Base-by-base conservation (phyloP, 2,888 invertebrate species). In the Sphinx pinastri region DNA sequence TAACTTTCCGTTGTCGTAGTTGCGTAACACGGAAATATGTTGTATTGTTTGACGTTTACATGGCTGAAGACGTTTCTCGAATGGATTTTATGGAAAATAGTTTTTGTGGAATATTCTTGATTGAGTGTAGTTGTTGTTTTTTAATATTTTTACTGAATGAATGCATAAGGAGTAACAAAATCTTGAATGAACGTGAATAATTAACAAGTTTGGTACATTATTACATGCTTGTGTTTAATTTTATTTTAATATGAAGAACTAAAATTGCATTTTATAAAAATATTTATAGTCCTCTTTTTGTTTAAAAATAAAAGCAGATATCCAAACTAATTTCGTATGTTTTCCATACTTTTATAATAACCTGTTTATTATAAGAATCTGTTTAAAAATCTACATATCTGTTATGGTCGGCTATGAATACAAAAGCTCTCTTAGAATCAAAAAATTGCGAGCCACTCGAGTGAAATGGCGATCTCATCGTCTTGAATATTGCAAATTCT, bases 401-500 rank as follows among this genome's bases (percentile, higher is more conserved):
- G 25, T 25, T 57, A 25, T 13, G 57, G 25, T 57, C 57, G 19
- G 57, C 25, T 13, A 25, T 57, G 55, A 7, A 57, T 19, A 25
- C 57, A 57, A 57, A 57, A 57, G 25, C 25, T 57, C 13, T 12
- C 38, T 45, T 45, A 47, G 54, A 60, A 60, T 69, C 45, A 69
- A 63, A 54, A 25, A 54, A 52, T n/a, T 13, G 45, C 45, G 14
- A 54, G 5, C 45, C n/a, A 68, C 54, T 69, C 45, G 19, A 69
- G 72, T 69, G 68, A 77, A 78, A 74, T 76, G 71, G 76, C 79
- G 72, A 79, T 79, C 75, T 76, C 74, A 71, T 72, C 74, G 78
- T 77, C 79, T 81, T 78, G 76, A 81, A 84, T 82, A 83, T 84
- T 84, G 84, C 81, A 82, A 79, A 84, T 82, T 79, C 81, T 76